Evolutionary conservation across 2,888 invertebrate genomes (phyloP).

Genomic region (Trissolcus japonicus): DNA sequence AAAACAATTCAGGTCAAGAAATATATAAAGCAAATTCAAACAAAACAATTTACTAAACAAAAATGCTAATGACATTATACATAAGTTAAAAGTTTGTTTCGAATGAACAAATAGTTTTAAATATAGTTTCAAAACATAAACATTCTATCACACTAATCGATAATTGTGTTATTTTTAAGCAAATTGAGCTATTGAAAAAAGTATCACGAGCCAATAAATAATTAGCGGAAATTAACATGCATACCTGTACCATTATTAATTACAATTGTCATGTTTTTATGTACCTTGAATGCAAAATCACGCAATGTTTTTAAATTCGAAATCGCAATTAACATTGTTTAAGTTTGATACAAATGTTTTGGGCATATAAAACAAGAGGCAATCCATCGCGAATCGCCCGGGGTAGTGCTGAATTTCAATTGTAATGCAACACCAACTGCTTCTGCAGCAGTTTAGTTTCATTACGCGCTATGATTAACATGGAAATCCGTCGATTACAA

Average conservation of each 20-base stretch:
- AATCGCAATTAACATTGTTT: conserved; percentile 53
- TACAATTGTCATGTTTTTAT: conserved; percentile 44
- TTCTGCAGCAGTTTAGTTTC: conserved; percentile 59
- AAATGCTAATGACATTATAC: no score
- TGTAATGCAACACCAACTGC: conserved; percentile 55
- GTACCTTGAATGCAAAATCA: conserved; percentile 37
- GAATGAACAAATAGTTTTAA: no score
- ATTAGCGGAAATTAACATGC: conserved; percentile 12
- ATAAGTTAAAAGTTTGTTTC: no score
- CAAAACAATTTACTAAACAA: no score
- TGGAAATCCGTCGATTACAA: conserved; percentile 51
- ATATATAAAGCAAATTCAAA: no score
- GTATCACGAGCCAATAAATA: not conserved
- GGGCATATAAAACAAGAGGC: conserved; percentile 61
- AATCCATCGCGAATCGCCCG: conserved; percentile 57
- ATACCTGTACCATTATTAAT: conserved; percentile 17
- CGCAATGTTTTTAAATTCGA: conserved; percentile 32
- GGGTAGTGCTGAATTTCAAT: conserved; percentile 59
- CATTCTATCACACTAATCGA: no score
- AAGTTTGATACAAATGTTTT: conserved; percentile 51
- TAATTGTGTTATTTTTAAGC: no score
- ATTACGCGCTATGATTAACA: conserved; percentile 64
- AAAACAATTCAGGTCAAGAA: no score
- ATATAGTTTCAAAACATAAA: no score
- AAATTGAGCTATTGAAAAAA: no score